Evolutionary conservation across 2,888 invertebrate species (phyloP), one percentile per base, ranked within the genome.

Genomic region (Philereme transversata): DNA sequence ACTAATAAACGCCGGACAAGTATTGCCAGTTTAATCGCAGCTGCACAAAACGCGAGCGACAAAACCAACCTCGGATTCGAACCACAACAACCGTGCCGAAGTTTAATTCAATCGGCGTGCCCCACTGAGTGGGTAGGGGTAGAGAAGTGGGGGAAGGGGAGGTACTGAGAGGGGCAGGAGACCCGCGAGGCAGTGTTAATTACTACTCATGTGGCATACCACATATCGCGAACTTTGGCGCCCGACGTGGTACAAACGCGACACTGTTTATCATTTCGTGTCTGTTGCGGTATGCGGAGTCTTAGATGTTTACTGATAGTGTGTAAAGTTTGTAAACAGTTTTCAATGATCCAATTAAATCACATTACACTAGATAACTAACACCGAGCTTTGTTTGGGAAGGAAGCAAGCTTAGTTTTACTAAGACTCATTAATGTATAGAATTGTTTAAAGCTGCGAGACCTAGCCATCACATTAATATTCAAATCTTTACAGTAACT

Each of bases 81-180:
- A 87, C 90, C 90, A 84, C 89, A 90, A 88, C 89, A 88, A 88
- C 84, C 83, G 83, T 85, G 86, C 87, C 83, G 81, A 90, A 92
- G 88, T 92, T 91, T 91, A 92, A 92, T 92, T 91, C 91, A 90
- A 92, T 90, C 90, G 88, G 83, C 84, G 86, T 83, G 83, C 83
- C 82, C 82, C 85, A 81, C 78, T 83, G 80, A 78, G 80, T 79
- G 81, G 68, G 68, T 54, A 71, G 50, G 64, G 65, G 67, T 71
- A 10, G 22, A 11, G 64, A 57, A 64, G 51, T 40, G 61, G 70
- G 64, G 64, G 63, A 60, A 65, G 65, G 65, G 53, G 51, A 57
- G 69, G 52, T 57, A 38, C 68, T 11, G 6, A 51, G 71, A 71
- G 58, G 64, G 67, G 70, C 69, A 71, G 74, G 68, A 74, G 66